Percentiles rank a stretch among this genome's conserved stretches.
These are phyloP conservation scores for Melierax canorus DNA, from an alignment of 2,113 vertebrate genomes.

Conservation along the genomic window DNA sequence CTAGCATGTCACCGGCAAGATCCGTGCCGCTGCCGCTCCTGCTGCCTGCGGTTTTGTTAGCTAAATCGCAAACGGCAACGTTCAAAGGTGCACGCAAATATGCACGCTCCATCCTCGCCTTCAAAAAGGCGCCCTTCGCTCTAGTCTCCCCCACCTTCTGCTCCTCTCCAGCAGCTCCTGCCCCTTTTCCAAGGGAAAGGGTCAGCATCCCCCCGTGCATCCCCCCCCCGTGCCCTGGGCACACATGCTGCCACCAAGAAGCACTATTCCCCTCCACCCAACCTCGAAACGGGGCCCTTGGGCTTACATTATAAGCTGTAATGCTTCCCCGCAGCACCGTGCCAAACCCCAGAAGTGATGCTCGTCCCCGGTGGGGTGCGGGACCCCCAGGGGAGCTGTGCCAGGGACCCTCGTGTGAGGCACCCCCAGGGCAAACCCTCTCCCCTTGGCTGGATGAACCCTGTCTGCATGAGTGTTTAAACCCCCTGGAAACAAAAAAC, in stretches of 20 bases:
- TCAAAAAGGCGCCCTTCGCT: not conserved
- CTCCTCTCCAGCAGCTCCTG: not conserved
- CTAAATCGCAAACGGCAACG: not conserved
- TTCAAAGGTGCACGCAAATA: not conserved
- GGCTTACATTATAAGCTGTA: not conserved
- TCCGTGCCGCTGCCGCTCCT: not conserved
- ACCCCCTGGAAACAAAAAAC: fast-evolving
- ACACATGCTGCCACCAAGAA: not conserved
- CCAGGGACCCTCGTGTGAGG: not conserved
- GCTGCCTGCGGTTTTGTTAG: not conserved
- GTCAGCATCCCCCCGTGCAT: not conserved
- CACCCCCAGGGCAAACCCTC: not conserved
- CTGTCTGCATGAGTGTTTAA: not conserved
- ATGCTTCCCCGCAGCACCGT: not conserved
- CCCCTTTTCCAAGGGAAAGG: not conserved
- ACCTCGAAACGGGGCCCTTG: not conserved
- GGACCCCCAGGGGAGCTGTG: not conserved
- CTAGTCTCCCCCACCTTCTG: not conserved
- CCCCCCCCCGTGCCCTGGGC: not conserved
- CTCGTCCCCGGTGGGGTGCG: not conserved
- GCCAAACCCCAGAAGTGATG: not conserved
- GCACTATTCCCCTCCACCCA: not conserved
- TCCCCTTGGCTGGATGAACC: not conserved
- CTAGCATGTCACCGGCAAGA: not conserved
- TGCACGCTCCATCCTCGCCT: fast-evolving